Evolutionary conservation across 2,797 vertebrate species (phyloP), one percentile per base, ranked within the genome.

Genomic region (Harpagifer antarcticus): DNA sequence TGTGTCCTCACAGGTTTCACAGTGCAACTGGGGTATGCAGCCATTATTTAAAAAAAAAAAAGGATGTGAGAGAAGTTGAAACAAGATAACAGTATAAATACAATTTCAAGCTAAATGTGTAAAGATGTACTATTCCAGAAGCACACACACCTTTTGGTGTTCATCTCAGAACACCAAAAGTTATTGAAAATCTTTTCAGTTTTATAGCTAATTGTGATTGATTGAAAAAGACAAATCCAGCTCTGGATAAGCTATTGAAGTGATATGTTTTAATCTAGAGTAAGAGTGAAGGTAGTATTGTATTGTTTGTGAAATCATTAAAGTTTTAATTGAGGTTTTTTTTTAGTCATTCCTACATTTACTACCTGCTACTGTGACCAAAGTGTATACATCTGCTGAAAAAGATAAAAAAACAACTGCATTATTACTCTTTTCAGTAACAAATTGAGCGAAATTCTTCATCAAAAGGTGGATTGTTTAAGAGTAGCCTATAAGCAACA

Each of bases 1-100:
- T 84, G 77, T 81, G 79, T 88, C 83, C 83, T 86, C 64, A 2
- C 74, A 43, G 71, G 77, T 85, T 87, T 84, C 76, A 81, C 48
- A 0, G 74, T 82, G 44, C 81, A 83, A 75, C 78, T 70, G 74
- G 55, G 84, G 59, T 2, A 43, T 16, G 59, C 68, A 65, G 48
- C 50, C 62, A 44, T 76, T 81, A 27, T 84, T 47, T 5, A 27
- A 1, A 27, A 27, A 27, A 27, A 27, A 27, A 27, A 42, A 48
- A 55, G 57, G 55, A 72, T 48, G 63, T 23, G 54, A 71, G 48
- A 43, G 33, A 59, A 69, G 67, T 43, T 68, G 10, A 48, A 76
- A 50, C 14, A 3, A 74, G 49, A 78, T 40, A 47, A 76, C 53
- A 49, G 12, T 44, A 65, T 16, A 40, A 56, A 59, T 55, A 73